phyloP scores from a whole-genome alignment of 2,113 vertebrate genomes.

The Chionomys nivalis region DNA sequence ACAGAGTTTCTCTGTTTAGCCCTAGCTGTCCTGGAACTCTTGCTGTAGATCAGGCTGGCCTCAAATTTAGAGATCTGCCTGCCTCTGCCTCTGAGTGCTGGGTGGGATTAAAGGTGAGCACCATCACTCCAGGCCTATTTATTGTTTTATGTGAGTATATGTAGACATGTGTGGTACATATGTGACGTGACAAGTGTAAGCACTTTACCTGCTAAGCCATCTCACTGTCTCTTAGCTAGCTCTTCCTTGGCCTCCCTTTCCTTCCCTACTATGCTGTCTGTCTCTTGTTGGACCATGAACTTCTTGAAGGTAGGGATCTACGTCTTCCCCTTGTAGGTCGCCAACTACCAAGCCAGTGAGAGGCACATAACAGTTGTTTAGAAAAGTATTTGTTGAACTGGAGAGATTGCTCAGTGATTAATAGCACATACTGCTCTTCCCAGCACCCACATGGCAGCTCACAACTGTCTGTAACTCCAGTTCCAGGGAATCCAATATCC shows the following conservation, averaged over 20 bases:
- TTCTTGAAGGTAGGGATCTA: neutral
- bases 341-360: neutral
- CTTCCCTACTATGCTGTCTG: neutral
- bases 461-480: too few species aligned
- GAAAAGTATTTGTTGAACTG: neutral
- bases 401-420: too few species aligned
- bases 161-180: neutral
- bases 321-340: neutral
- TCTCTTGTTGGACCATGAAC: neutral
- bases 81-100: neutral
- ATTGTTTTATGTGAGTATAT: neutral
- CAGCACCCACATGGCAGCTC: too few species aligned
- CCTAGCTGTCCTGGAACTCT: neutral
- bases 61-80: neutral
- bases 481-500: too few species aligned
- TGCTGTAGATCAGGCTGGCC: neutral
- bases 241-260: neutral
- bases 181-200: neutral
- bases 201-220: neutral
- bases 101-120: neutral
- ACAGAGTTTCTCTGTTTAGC: neutral
- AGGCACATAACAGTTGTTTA: constrained; percentile 6
- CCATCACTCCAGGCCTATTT: neutral
- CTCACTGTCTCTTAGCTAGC: neutral
- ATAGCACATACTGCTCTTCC: too few species aligned